phyloP scores from a whole-genome alignment of 1,140 invertebrate genomes.

The Neoseiulus cucumeris region DNA sequence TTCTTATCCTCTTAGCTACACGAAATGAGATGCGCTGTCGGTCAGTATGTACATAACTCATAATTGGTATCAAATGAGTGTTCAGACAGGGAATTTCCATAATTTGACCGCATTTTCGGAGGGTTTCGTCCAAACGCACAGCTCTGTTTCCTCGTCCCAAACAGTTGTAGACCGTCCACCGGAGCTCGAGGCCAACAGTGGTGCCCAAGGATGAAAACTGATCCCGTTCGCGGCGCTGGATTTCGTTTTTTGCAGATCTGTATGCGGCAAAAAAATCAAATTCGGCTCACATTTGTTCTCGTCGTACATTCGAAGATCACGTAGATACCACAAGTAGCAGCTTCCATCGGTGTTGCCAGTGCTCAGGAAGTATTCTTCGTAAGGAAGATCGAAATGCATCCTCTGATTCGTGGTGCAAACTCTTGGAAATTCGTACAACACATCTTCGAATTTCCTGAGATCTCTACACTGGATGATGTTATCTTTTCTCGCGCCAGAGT shows the following conservation, averaged over 20 bases:
- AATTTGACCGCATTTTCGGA: conserved; percentile 1
- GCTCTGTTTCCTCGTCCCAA: background rate
- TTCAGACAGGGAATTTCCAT: background rate
- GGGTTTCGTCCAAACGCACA: background rate
- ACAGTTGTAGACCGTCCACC: background rate
- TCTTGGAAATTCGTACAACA: background rate
- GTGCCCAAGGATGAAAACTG: conserved; percentile 8
- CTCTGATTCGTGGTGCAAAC: conserved; percentile 1
- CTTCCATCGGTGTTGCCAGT: background rate
- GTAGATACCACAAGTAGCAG: background rate
- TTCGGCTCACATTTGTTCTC: background rate
- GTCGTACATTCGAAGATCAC: background rate
- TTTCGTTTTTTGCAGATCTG: background rate
- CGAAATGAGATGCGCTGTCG: no score
- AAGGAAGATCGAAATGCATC: background rate
- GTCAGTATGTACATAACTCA: no score
- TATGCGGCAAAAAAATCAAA: background rate
- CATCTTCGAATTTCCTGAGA: background rate
- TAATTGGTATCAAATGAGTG: no score
- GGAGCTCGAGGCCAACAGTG: background rate
- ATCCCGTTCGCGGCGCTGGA: background rate
- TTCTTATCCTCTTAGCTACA: no score
- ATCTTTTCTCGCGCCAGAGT: background rate
- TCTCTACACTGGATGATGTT: background rate
- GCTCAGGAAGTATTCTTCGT: background rate